Evolutionary conservation across 2,113 vertebrate genomes (phyloP).

Genomic region (Empidonax alnorum): DNA sequence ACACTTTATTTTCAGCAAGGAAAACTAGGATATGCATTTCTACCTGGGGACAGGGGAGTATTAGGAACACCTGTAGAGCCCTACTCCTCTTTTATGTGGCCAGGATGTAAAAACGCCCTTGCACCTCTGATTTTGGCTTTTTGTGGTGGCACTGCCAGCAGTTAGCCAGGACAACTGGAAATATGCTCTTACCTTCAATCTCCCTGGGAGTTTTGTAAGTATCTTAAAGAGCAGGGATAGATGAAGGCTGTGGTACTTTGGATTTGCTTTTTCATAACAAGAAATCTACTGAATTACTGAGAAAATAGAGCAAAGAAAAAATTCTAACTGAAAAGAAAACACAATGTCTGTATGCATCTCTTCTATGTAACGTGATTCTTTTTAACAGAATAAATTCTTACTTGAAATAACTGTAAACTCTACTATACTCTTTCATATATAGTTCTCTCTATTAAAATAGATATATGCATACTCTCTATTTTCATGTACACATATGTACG

Average conservation of each 20-base stretch:
- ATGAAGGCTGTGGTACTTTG: background rate
- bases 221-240: background rate
- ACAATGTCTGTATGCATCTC: background rate
- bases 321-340: background rate
- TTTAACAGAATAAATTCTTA: background rate
- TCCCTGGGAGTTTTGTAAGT: fast-evolving
- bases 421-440: background rate
- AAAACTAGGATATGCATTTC: background rate
- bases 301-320: background rate
- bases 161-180: background rate
- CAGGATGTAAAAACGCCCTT: background rate
- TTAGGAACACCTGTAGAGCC: background rate
- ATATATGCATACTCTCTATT: background rate
- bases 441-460: background rate
- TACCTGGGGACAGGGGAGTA: background rate
- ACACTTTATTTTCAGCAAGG: background rate
- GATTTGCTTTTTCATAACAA: background rate
- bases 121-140: background rate
- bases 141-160: fast-evolving
- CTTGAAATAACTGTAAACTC: background rate
- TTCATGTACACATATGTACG: fast-evolving
- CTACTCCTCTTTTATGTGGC: fast-evolving
- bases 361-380: background rate
- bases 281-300: background rate
- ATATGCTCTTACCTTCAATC: background rate